Evolutionary conservation across 2,113 vertebrate genomes (phyloP), one percentile per base, ranked within the genome.

Genomic region (Empidonax alnorum): DNA sequence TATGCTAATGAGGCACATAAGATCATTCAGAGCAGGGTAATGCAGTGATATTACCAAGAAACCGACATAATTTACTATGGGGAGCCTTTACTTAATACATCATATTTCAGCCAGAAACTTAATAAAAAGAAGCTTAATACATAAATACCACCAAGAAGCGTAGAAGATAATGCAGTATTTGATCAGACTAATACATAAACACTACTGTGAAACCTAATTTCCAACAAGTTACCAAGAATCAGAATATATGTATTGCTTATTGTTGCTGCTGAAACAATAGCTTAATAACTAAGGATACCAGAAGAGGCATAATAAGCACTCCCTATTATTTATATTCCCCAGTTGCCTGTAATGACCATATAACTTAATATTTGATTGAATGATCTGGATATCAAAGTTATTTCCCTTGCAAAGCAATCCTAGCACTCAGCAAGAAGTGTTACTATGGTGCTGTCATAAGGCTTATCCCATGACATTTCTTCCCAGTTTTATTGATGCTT

Each of bases 121-220:
- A 96, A 96, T 96, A 95, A 96, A 96, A 96, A 84, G 89, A 66
- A 87, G 90, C 92, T 92, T 93, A 93, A 94, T 88, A 68, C 37
- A 68, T 82, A 92, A 94, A 94, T 92, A 92, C 49, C 77, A 89
- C 62, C 53, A 87, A 95, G 86, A 56, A 95, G 41, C 0, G 0
- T 7, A n/a, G 80, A 92, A 76, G 77, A 81, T 78, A 95, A 90
- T 84, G 84, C 77, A 92, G 73, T 76, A 65, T 95, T 92, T 90
- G 92, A 87, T 93, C 90, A 82, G 73, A 44, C 69, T 95, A 84
- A 94, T 94, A 65, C 11, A 91, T 77, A 93, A 95, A 93, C 69
- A 76, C 66, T 80, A 52, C 76, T 52, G 61, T 44, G 91, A 94
- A 96, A 96, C 69, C 69, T 69, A 56, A 93, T 96, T 96, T 95